These are phyloP conservation scores for Lepidurus packardi DNA, from an alignment of 1,140 invertebrate species.

Conservation along the genomic window DNA sequence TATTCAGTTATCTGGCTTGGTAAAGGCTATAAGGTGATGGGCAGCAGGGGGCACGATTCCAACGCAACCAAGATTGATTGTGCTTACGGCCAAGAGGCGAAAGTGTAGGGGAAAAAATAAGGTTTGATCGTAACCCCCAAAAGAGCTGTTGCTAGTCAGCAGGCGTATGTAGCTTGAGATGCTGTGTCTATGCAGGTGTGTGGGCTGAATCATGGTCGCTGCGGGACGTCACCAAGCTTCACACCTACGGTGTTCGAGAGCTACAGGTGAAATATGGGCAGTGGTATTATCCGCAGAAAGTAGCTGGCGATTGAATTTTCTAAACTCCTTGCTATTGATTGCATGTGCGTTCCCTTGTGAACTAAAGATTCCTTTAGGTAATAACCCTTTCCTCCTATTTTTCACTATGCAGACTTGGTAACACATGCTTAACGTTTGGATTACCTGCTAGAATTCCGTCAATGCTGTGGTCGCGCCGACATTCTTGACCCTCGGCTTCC, in stretches of 20 bases:
- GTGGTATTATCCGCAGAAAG: not conserved
- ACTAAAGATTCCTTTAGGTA: not conserved
- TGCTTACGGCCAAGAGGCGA: not conserved
- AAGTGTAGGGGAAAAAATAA: not conserved
- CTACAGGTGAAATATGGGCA: constrained; percentile 13
- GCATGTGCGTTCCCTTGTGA: not conserved
- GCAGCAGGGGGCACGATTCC: constrained; percentile 7
- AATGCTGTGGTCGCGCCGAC: constrained; percentile 65
- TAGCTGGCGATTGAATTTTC: constrained; percentile 8
- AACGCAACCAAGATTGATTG: not conserved
- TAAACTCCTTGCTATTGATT: constrained; percentile 8
- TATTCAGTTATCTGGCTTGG: not conserved
- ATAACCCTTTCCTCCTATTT: not conserved
- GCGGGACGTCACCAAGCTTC: constrained; percentile 20
- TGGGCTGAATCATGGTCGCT: constrained; percentile 13
- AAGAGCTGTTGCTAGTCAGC: not conserved
- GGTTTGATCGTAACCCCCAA: not conserved
- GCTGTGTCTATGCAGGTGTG: not conserved
- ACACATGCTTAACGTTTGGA: not conserved
- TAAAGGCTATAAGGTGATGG: not conserved
- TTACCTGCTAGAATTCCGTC: constrained; percentile 67
- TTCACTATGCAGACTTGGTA: not conserved
- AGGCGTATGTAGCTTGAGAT: not conserved
- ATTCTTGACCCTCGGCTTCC: constrained; percentile 55
- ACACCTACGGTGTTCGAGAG: constrained; percentile 17